These are phyloP conservation scores for Amblyjoppa fuscipennis DNA, from an alignment of 2,888 invertebrate species.

Conservation along the genomic window DNA sequence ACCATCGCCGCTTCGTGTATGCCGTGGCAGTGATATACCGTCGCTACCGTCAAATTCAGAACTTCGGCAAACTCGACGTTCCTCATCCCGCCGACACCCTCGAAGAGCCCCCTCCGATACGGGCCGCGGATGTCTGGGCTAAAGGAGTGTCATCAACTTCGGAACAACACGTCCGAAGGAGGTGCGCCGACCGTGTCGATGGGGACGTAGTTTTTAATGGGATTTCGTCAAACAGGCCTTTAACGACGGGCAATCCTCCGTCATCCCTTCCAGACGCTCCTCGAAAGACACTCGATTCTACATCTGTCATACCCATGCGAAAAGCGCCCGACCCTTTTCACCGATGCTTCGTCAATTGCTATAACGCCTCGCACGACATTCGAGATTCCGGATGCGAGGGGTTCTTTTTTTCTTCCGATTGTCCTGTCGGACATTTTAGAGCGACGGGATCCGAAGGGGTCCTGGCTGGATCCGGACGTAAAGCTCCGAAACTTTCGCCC, in stretches of 20 bases:
- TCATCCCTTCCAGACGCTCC: background rate
- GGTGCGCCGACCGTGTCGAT: background rate
- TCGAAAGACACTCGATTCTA: constrained; percentile 5
- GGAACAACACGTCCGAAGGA: constrained; percentile 14
- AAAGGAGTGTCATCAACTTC: constrained; percentile 17
- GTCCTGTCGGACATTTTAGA: too few species aligned
- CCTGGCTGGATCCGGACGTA: too few species aligned
- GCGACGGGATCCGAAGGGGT: too few species aligned
- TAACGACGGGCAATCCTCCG: background rate
- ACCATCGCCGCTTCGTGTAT: background rate
- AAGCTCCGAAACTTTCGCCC: too few species aligned
- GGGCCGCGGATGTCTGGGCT: background rate
- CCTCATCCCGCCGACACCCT: background rate
- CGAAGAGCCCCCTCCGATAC: background rate
- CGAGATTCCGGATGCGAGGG: background rate
- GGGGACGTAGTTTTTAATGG: background rate
- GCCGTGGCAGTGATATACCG: constrained; percentile 2
- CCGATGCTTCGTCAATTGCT: background rate
- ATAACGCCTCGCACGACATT: background rate
- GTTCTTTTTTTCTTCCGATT: background rate
- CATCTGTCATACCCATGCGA: background rate
- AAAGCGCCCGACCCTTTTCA: background rate
- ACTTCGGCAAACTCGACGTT: constrained; percentile 40
- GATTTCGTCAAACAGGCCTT: background rate
- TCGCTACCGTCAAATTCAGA: constrained; percentile 29